Conservation (phyloP, 1,140 invertebrate genomes). For the Orchesella cincta region DNA sequence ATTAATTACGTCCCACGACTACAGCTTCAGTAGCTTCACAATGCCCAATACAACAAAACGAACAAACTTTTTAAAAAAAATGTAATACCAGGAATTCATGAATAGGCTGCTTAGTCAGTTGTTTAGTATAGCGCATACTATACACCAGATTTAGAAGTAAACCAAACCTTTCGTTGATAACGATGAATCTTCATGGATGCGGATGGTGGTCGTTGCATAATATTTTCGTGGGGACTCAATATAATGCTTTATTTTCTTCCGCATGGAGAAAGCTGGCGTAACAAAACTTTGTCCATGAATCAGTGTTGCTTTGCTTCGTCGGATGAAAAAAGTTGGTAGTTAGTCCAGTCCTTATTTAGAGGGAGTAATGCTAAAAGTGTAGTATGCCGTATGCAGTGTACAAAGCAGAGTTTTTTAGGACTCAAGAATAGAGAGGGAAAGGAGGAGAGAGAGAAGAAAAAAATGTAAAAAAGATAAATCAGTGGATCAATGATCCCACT, state of each 20-base stretch:
- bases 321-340: too few relatives aligned
- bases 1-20: neutral
- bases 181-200: neutral
- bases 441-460: neutral
- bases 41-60: neutral
- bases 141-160: too few relatives aligned
- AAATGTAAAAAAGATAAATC: constrained; percentile 46
- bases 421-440: neutral
- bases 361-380: too few relatives aligned
- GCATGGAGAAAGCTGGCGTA: neutral
- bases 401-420: neutral
- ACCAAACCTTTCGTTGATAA: constrained; percentile 15
- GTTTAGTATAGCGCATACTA: too few relatives aligned
- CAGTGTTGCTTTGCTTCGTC: neutral
- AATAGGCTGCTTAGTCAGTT: too few relatives aligned
- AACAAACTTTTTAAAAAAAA: too few relatives aligned
- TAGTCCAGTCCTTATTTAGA: too few relatives aligned
- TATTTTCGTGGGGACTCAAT: neutral
- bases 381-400: neutral
- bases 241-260: neutral
- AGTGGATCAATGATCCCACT: constrained; percentile 36
- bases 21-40: neutral
- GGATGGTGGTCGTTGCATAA: too few relatives aligned
- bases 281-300: constrained; percentile 20
- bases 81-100: too few relatives aligned